Evolutionary conservation across 2,797 vertebrate species (phyloP).

Genomic region (Gallirallus australis): DNA sequence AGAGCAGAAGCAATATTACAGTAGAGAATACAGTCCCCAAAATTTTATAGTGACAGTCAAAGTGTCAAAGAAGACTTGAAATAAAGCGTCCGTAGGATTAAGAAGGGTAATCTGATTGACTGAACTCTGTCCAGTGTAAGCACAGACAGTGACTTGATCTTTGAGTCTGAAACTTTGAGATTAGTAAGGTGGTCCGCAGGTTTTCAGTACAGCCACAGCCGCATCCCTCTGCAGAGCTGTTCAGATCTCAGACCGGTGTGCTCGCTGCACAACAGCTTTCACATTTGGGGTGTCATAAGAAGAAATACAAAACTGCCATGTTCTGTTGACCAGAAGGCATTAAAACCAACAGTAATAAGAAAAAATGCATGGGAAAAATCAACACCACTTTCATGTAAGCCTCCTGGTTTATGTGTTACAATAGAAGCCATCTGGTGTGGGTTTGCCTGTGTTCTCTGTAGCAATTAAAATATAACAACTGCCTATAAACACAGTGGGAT

Average conservation of each 20-base stretch:
- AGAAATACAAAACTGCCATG: background rate
- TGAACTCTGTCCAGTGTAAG: background rate
- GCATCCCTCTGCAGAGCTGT: background rate
- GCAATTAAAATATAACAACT: background rate
- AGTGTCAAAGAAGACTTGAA: background rate
- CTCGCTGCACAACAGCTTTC: background rate
- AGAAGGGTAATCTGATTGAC: background rate
- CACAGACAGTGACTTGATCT: background rate
- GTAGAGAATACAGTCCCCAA: background rate
- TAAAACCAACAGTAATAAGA: background rate
- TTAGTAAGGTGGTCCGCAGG: background rate
- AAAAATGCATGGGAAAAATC: background rate
- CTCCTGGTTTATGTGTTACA: background rate
- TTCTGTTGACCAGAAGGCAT: background rate
- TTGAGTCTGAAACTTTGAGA: background rate
- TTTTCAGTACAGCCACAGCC: background rate
- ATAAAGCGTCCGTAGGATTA: background rate
- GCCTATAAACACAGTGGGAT: background rate
- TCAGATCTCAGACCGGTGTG: background rate
- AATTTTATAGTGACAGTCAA: background rate
- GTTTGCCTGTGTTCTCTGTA: background rate
- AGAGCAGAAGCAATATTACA: constrained; percentile 1
- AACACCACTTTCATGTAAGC: accelerated
- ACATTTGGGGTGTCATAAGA: background rate
- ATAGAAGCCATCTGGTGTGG: background rate